Evolutionary conservation across 2,797 vertebrate species (phyloP).

Genomic region (Chloroceryle inda): DNA sequence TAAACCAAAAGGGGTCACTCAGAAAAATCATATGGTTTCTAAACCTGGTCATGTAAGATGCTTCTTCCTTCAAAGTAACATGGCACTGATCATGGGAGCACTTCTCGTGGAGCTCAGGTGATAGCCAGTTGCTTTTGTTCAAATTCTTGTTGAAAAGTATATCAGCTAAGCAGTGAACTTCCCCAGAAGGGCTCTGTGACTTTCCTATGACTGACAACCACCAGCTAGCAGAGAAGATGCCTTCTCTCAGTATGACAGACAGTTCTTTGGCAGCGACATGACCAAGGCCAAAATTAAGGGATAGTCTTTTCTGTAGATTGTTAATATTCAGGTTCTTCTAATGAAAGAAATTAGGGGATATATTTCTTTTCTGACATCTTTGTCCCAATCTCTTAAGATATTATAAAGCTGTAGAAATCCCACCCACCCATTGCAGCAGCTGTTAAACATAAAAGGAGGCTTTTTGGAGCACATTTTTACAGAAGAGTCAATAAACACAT

Average conservation of each 20-base stretch:
- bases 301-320: background rate
- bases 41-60: background rate
- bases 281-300: background rate
- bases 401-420: background rate
- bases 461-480: background rate
- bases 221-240: background rate
- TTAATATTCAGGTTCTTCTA: background rate
- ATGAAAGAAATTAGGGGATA: background rate
- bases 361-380: background rate
- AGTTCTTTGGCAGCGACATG: background rate
- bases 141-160: background rate
- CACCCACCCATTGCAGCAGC: background rate
- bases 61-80: background rate
- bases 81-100: background rate
- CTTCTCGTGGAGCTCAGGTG: background rate
- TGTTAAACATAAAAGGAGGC: background rate
- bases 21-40: background rate
- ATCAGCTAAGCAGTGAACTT: background rate
- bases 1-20: background rate
- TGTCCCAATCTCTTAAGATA: background rate
- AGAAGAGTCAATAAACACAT: background rate
- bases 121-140: background rate
- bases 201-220: background rate
- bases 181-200: background rate
- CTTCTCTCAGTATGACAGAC: background rate